Conservation (phyloP, 2,113 vertebrate genomes). For the Ornithorhynchus anatinus region DNA sequence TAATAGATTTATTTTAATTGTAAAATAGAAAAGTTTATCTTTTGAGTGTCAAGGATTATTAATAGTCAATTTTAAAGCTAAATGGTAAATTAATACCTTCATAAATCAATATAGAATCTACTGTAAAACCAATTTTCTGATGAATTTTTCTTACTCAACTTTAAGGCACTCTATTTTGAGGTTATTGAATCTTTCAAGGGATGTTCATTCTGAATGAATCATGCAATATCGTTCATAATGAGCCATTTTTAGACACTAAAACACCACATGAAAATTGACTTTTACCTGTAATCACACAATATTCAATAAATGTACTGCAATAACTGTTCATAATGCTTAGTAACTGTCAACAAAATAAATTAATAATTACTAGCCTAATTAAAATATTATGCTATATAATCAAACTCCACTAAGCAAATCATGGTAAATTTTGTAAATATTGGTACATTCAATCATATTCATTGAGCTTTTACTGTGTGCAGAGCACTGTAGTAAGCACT, state of each 20-base stretch:
- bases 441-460: too few relatives aligned
- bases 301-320: background rate
- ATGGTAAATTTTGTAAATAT: background rate
- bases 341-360: background rate
- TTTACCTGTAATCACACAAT: background rate
- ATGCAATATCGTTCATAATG: background rate
- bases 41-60: slow-evolving; percentile 62
- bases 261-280: background rate
- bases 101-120: slow-evolving; percentile 63
- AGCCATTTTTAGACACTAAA: background rate
- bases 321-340: background rate
- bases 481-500: too few relatives aligned
- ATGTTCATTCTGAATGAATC: background rate
- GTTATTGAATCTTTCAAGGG: slow-evolving; percentile 17
- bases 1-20: slow-evolving; percentile 8
- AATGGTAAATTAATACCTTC: slow-evolving; percentile 65
- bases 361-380: background rate
- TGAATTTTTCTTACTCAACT: slow-evolving; percentile 30
- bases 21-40: slow-evolving; percentile 10
- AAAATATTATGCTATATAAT: background rate
- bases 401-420: slow-evolving; percentile 11
- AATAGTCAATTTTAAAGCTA: slow-evolving; percentile 60
- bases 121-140: slow-evolving; percentile 25
- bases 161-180: slow-evolving; percentile 10
- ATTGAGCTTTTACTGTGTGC: too few relatives aligned